phyloP scores from a whole-genome alignment of 2,113 vertebrate species.

The Phoenicopterus ruber region DNA sequence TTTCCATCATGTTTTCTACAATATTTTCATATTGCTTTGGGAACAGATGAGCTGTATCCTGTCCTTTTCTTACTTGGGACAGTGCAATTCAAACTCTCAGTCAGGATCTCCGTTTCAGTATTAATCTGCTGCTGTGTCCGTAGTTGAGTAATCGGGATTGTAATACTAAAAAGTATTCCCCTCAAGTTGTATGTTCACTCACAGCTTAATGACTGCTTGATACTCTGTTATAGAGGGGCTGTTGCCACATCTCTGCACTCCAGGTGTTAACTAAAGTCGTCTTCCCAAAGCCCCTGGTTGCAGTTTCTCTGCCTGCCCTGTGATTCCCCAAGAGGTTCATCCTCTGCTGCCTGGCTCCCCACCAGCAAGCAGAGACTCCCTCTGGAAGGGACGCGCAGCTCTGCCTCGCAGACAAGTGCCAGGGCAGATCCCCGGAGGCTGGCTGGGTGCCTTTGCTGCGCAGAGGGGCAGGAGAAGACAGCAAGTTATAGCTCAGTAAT shows the following conservation, averaged over 20 bases:
- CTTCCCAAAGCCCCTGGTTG: background rate
- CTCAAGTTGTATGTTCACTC: background rate
- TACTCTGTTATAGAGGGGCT: background rate
- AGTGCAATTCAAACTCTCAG: background rate
- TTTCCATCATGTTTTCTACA: background rate
- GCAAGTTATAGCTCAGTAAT: background rate
- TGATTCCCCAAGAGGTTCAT: background rate
- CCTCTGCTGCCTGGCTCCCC: background rate
- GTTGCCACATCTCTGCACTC: background rate
- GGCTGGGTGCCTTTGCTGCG: background rate
- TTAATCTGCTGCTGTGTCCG: background rate
- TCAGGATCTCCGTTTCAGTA: background rate
- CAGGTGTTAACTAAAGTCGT: accelerated
- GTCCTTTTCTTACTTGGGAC: background rate
- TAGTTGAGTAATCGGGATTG: background rate
- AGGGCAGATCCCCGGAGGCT: background rate
- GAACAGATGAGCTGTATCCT: background rate
- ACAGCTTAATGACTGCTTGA: background rate
- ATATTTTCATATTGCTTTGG: background rate
- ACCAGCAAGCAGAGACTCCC: background rate
- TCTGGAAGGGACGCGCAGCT: background rate
- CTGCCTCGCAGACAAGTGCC: background rate
- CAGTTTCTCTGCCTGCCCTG: background rate
- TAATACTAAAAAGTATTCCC: background rate
- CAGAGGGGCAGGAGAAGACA: background rate